Base-by-base conservation (phyloP, 2,888 invertebrate genomes). In the Harpagoxenus sublaevis region DNA sequence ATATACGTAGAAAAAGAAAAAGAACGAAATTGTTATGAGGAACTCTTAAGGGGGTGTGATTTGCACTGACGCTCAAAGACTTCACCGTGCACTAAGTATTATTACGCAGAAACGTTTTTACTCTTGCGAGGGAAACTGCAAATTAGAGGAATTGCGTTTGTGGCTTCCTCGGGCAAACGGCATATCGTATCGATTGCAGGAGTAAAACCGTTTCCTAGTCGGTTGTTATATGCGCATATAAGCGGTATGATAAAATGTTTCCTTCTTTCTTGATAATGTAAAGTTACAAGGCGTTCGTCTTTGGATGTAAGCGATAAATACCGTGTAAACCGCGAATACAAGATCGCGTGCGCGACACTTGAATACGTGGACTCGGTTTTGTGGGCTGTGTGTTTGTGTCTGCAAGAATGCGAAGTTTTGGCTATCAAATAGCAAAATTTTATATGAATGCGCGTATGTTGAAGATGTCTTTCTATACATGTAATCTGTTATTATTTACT, bases 351-450 rank as follows among this genome's bases (percentile, higher is more conserved):
- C 39, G 63, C 39, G 82, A 78, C 60, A 86, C 15, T 84, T 42
- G 84, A 85, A 83, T 86, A 88, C 15, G 57, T 79, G 88, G 71
- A 77, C 79, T 63, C 71, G 68, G 74, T 83, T 83, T 84, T 78
- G 73, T 79, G 84, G 73, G 48, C 48, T 71, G 84, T 68, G 83
- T 84, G 79, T 85, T 39, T 48, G 63, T 78, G 55, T 31, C 45
- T 62, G 57, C 79, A 63, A 75, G 87, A 87, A 71, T 85, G 86
- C 42, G 48, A 84, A 83, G 68, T 89, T 88, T 89, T 86, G 87
- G 89, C 91, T 92, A 91, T 89, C 68, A 90, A 89, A 92, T 88
- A 90, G 88, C 88, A 89, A 89, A 87, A 89, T 90, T 92, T 89
- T 87, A 88, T 91, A 89, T 87, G 89, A 86, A 86, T 83, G 89